phyloP scores from a whole-genome alignment of 2,113 vertebrate species.

The Kryptolebias marmoratus region DNA sequence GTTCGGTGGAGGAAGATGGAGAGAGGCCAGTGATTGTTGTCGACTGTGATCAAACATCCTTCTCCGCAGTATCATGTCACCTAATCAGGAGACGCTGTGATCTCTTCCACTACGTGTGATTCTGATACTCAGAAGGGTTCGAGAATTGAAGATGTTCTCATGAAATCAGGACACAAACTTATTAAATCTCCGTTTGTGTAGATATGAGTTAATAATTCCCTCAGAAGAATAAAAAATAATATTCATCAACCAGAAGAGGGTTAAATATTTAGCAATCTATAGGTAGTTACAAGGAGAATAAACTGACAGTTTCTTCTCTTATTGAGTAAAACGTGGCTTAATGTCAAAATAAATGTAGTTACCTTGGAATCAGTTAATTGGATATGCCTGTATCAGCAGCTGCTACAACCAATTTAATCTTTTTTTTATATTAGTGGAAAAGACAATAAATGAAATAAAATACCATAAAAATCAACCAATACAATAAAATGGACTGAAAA shows the following conservation, averaged over 20 bases:
- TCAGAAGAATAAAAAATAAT: constrained; percentile 11
- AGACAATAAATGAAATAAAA: no score
- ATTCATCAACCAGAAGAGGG: constrained; percentile 24
- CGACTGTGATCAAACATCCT: constrained; percentile 65
- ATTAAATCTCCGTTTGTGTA: not conserved
- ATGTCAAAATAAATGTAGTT: constrained; percentile 52
- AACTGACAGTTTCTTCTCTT: not conserved
- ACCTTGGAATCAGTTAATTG: constrained; percentile 15
- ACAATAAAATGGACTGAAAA: no score
- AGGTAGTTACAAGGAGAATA: constrained; percentile 22
- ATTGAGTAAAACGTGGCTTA: constrained; percentile 34
- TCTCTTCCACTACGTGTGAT: constrained; percentile 32
- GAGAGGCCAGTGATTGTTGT: constrained; percentile 67
- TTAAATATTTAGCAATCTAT: constrained; percentile 29
- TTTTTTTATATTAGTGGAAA: no score
- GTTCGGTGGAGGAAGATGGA: constrained; percentile 68
- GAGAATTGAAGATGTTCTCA: not conserved
- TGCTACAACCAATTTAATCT: no score
- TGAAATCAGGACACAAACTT: constrained; percentile 6
- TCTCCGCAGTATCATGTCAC: constrained; percentile 59
- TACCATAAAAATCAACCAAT: no score
- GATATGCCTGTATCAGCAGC: no score
- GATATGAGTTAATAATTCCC: constrained; percentile 8
- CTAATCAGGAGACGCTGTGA: constrained; percentile 40
- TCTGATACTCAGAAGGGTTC: constrained; percentile 4